A percentile compares a stretch with the other conserved stretches of the same genome.
phyloP scores from a whole-genome alignment of 1,140 invertebrate species.

The Leucophenga varia region DNA sequence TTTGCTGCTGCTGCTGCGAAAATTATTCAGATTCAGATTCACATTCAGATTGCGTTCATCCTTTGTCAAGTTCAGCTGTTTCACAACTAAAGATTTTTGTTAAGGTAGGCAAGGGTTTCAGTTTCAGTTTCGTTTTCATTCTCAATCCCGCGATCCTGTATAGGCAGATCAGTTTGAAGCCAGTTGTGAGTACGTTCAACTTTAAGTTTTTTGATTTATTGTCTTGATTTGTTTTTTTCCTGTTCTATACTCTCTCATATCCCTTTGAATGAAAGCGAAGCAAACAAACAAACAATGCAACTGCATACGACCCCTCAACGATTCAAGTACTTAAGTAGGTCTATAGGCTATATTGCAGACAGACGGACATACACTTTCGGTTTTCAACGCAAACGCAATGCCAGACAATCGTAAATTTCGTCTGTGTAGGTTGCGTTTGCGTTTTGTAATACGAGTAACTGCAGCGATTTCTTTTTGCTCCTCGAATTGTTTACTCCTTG shows the following conservation, averaged over 20 bases:
- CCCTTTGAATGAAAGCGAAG: slow-evolving; percentile 44
- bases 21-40: slow-evolving; percentile 17
- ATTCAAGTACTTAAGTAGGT: slow-evolving; percentile 42
- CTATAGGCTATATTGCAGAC: slow-evolving; percentile 48
- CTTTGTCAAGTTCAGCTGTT: too few relatives aligned
- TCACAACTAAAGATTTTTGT: too few relatives aligned
- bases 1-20: too few relatives aligned
- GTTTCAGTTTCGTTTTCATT: slow-evolving; percentile 26
- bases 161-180: too few relatives aligned
- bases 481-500: neutral
- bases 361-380: slow-evolving; percentile 52
- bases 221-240: slow-evolving; percentile 23
- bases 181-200: slow-evolving; percentile 48
- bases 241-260: neutral
- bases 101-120: slow-evolving; percentile 50
- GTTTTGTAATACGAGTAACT: too few relatives aligned
- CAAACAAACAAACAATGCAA: slow-evolving; percentile 30
- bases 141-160: slow-evolving; percentile 2
- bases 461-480: slow-evolving; percentile 34
- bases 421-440: slow-evolving; percentile 25
- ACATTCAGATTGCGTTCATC: slow-evolving; percentile 38
- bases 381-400: slow-evolving; percentile 25
- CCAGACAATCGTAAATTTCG: too few relatives aligned
- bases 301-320: slow-evolving; percentile 10
- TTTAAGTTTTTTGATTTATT: slow-evolving; percentile 52